These are phyloP conservation scores for Coreius guichenoti DNA, from an alignment of 2,797 vertebrate species.

Conservation along the genomic window DNA sequence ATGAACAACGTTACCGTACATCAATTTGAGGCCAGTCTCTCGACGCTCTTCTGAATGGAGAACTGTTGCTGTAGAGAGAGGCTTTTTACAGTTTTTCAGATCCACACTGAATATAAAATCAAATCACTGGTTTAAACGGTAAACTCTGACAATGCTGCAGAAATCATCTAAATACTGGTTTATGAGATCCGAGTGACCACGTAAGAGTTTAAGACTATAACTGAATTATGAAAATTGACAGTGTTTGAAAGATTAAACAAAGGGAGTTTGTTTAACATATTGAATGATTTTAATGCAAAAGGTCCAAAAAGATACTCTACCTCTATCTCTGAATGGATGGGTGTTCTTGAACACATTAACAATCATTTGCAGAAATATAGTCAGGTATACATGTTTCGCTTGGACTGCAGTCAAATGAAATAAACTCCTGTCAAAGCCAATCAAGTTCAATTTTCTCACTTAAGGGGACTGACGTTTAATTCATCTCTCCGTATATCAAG, in stretches of 20 bases:
- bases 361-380: neutral
- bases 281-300: neutral
- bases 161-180: neutral
- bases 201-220: neutral
- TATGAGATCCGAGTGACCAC: neutral
- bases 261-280: constrained; percentile 1
- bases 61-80: neutral
- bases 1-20: constrained; percentile 20
- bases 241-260: neutral
- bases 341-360: constrained; percentile 12
- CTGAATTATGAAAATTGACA: constrained; percentile 9
- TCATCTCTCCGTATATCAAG: constrained; percentile 21
- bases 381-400: neutral
- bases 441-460: constrained; percentile 32
- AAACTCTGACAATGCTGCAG: neutral
- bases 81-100: constrained; percentile 4
- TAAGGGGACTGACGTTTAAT: constrained; percentile 32
- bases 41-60: neutral
- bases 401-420: constrained; percentile 18
- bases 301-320: neutral
- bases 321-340: neutral
- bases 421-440: constrained; percentile 27
- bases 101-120: constrained; percentile 8
- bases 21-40: constrained; percentile 11
- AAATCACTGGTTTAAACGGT: neutral